A percentile compares a stretch with the other conserved stretches of the same genome.
Evolutionary conservation across 1,140 invertebrate genomes (phyloP).

Genomic region (Temnothorax curvispinosus): DNA sequence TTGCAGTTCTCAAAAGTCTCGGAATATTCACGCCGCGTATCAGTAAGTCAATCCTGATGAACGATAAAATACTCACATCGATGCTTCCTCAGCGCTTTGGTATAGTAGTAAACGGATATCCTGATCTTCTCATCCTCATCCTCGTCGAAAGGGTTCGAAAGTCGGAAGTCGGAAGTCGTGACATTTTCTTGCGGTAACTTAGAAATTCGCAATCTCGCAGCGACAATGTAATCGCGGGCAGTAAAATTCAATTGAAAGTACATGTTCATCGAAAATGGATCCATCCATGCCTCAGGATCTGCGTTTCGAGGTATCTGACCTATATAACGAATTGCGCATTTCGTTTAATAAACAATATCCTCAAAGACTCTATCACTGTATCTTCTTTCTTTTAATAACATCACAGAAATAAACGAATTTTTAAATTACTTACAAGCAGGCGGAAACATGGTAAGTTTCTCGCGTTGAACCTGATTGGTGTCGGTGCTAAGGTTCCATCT

Average conservation of each 20-base stretch:
- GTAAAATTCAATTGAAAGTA: slow-evolving; percentile 86
- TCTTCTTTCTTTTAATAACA: not conserved
- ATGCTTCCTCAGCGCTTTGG: slow-evolving; percentile 86
- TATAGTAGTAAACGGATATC: slow-evolving; percentile 88
- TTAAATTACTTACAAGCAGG: slow-evolving; percentile 80
- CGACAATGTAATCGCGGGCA: slow-evolving; percentile 84
- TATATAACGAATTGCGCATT: slow-evolving; percentile 66
- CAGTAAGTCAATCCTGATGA: not conserved
- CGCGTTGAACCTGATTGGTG: slow-evolving; percentile 79
- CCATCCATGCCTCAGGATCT: slow-evolving; percentile 86
- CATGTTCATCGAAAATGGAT: slow-evolving; percentile 87
- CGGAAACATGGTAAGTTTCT: slow-evolving; percentile 82
- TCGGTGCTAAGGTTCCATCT: slow-evolving; percentile 79
- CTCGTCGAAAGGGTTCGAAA: slow-evolving; percentile 68
- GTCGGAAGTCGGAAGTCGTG: slow-evolving; percentile 69
- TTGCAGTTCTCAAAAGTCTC: not conserved
- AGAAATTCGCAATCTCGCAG: slow-evolving; percentile 87
- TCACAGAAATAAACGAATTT: slow-evolving; percentile 4
- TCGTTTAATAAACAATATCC: slow-evolving; percentile 23
- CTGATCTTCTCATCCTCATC: slow-evolving; percentile 86
- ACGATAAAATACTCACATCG: slow-evolving; percentile 82
- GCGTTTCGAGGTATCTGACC: slow-evolving; percentile 86
- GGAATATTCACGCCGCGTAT: not conserved
- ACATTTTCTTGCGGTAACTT: slow-evolving; percentile 84
- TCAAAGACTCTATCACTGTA: not conserved